These are phyloP conservation scores for Calephelis nemesis DNA, from an alignment of 1,140 invertebrate species.

Conservation along the genomic window DNA sequence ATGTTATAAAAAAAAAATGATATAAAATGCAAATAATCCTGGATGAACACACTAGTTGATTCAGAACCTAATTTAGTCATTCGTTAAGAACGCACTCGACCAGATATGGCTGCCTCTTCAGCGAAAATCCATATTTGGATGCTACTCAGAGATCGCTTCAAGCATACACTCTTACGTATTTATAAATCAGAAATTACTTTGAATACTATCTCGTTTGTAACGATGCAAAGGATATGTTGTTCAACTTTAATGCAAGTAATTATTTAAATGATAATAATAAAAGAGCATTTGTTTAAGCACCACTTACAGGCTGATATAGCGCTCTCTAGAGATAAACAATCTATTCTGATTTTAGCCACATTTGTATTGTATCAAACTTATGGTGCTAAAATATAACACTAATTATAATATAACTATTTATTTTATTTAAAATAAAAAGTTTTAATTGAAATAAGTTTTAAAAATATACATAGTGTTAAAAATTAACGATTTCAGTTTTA, in stretches of 20 bases:
- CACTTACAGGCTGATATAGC: neutral
- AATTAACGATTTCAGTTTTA: too few relatives aligned
- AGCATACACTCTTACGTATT: constrained; percentile 23
- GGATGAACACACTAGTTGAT: neutral
- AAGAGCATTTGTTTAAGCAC: neutral
- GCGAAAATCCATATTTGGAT: constrained; percentile 32
- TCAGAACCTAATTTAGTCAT: neutral
- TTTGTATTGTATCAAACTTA: too few relatives aligned
- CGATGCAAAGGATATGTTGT: constrained; percentile 9
- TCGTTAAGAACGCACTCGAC: constrained; percentile 23
- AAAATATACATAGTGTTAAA: too few relatives aligned
- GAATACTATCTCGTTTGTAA: neutral
- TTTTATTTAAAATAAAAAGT: too few relatives aligned
- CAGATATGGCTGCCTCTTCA: constrained; percentile 28
- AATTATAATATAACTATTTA: too few relatives aligned
- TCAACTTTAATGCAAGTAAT: constrained; percentile 6
- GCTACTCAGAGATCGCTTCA: constrained; percentile 19
- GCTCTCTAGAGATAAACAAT: neutral
- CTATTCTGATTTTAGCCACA: neutral
- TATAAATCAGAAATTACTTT: constrained; percentile 20
- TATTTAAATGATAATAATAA: constrained; percentile 3
- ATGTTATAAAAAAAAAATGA: too few relatives aligned
- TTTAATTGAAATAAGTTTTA: too few relatives aligned
- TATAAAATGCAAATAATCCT: too few relatives aligned
- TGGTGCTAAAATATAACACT: too few relatives aligned